A percentile compares a stretch with the other conserved stretches of the same genome.
phyloP scores from a whole-genome alignment of 2,888 invertebrate species.

The Melieria crassipennis region DNA sequence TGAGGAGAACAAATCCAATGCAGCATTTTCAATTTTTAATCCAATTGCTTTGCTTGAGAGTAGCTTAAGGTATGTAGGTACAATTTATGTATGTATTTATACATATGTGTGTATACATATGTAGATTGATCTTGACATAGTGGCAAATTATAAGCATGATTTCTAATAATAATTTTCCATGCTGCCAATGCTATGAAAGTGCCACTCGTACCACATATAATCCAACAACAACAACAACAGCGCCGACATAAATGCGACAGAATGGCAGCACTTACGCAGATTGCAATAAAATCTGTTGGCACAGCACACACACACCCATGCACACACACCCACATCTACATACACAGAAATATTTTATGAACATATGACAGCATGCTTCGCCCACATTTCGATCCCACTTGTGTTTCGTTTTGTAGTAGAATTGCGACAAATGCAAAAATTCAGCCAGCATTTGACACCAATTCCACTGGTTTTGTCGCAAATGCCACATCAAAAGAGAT shows the following conservation, averaged over 20 bases:
- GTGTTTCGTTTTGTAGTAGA: background rate
- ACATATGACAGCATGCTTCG: background rate
- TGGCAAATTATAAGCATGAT: too few species aligned
- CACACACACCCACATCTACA: slow-evolving; percentile 6
- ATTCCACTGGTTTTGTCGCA: background rate
- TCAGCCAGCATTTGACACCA: slow-evolving; percentile 19
- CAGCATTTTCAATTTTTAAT: background rate
- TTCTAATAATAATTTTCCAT: too few species aligned
- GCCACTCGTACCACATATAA: too few species aligned
- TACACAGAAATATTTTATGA: background rate
- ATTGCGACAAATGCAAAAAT: slow-evolving; percentile 9
- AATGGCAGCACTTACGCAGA: slow-evolving; percentile 1
- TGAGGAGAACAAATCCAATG: background rate
- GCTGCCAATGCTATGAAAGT: too few species aligned
- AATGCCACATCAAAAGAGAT: too few species aligned
- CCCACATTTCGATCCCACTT: background rate
- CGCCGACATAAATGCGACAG: background rate
- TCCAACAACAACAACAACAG: background rate
- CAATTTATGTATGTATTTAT: background rate
- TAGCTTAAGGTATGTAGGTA: background rate
- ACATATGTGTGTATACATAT: background rate
- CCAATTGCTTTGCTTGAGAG: background rate
- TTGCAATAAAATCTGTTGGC: background rate
- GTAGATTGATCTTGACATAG: too few species aligned
- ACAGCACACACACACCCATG: background rate